Evolutionary conservation across 2,113 vertebrate genomes (phyloP).

Genomic region (Amphiprion ocellaris): DNA sequence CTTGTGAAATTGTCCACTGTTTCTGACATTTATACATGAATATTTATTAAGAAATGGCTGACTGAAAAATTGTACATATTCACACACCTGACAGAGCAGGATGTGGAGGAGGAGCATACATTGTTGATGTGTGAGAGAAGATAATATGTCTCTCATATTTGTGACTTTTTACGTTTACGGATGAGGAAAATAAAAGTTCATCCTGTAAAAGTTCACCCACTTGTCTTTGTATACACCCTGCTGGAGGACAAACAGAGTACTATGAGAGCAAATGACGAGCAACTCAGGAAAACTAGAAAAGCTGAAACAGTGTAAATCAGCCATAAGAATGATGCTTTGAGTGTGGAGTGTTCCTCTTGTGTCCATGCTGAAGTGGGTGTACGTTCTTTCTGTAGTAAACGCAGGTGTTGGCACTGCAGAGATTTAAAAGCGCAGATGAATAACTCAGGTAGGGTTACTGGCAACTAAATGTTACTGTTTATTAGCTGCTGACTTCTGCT

Average conservation of each 20-base stretch:
- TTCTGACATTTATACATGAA: not conserved
- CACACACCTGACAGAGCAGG: constrained; percentile 10
- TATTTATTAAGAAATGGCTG: not conserved
- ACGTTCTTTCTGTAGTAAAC: constrained; percentile 25
- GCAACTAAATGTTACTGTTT: constrained; percentile 13
- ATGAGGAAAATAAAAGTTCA: constrained; percentile 24
- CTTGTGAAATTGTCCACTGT: not conserved
- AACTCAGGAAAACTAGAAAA: constrained; percentile 1
- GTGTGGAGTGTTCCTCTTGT: constrained; percentile 6
- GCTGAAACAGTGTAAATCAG: not conserved
- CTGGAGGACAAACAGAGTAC: constrained; percentile 53
- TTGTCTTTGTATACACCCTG: constrained; percentile 43
- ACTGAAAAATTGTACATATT: not conserved
- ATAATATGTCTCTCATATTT: constrained; percentile 23
- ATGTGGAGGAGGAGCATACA: not conserved
- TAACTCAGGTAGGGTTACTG: not conserved
- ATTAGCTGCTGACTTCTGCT: constrained; percentile 9
- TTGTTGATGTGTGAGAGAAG: not conserved
- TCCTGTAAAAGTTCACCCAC: not conserved
- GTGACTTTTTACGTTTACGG: constrained; percentile 15
- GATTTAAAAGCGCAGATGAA: constrained; percentile 23
- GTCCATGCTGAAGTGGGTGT: constrained; percentile 20
- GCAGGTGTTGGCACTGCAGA: constrained; percentile 20
- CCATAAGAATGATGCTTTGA: not conserved
- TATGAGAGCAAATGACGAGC: constrained; percentile 9